A percentile compares a stretch with the other conserved stretches of the same genome.
phyloP scores from a whole-genome alignment of 2,113 vertebrate genomes.

The Daubentonia madagascariensis region DNA sequence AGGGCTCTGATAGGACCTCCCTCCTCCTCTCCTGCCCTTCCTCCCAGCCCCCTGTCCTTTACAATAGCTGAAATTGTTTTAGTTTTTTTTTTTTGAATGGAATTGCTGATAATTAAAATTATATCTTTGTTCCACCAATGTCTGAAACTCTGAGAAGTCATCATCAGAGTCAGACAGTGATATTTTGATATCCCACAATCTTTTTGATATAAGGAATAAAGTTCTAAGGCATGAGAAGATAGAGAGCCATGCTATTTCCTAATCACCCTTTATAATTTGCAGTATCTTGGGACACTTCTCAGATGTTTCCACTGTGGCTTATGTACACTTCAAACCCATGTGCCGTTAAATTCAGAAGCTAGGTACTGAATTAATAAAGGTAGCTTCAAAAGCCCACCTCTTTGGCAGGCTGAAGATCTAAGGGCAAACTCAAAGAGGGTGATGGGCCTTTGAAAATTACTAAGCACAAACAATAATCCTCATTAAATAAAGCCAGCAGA shows the following conservation, averaged over 20 bases:
- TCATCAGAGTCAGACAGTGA: conserved; percentile 80
- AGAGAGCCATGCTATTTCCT: conserved; percentile 73
- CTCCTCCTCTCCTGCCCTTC: neutral
- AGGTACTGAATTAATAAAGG: conserved; percentile 84
- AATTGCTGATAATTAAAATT: conserved; percentile 79
- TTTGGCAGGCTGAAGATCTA: conserved; percentile 81
- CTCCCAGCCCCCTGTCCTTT: neutral
- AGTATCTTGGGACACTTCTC: conserved; percentile 79
- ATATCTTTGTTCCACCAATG: conserved; percentile 74
- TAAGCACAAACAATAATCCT: conserved; percentile 84
- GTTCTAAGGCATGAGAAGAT: conserved; percentile 76
- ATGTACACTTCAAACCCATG: conserved; percentile 79
- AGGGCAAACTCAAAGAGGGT: conserved; percentile 77
- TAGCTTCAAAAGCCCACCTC: conserved; percentile 83
- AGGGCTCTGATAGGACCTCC: neutral
- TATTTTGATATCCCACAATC: conserved; percentile 80
- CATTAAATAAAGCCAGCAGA: conserved; percentile 80
- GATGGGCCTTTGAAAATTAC: conserved; percentile 84
- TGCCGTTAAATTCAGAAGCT: conserved; percentile 77
- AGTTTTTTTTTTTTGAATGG: conserved; percentile 47
- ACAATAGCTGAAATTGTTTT: neutral
- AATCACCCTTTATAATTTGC: conserved; percentile 79
- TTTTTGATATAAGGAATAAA: conserved; percentile 79
- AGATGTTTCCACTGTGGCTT: conserved; percentile 82
- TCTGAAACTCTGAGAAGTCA: conserved; percentile 77